Evolutionary conservation across 1,140 invertebrate species (phyloP).

Genomic region (Plectrocnemia conspersa): DNA sequence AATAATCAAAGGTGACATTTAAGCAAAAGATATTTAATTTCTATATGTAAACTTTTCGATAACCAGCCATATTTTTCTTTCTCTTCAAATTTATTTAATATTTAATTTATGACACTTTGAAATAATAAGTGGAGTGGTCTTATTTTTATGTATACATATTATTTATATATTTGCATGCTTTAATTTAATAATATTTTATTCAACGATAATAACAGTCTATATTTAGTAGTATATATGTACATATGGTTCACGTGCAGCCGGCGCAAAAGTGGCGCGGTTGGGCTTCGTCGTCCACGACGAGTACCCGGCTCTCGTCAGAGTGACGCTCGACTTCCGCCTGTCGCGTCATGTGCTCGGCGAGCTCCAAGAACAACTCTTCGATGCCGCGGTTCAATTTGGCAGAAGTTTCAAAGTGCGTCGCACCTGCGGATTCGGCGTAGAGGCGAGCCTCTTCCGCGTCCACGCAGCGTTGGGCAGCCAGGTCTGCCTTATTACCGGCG

Average conservation of each 20-base stretch:
- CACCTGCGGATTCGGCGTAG: slow-evolving; percentile 87
- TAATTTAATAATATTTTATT: too few species aligned
- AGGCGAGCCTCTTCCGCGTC: slow-evolving; percentile 75
- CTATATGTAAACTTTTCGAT: too few species aligned
- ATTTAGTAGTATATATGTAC: slow-evolving; percentile 6
- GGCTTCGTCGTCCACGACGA: slow-evolving; percentile 46
- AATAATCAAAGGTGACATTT: too few species aligned
- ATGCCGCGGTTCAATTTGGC: slow-evolving; percentile 92
- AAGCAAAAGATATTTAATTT: too few species aligned
- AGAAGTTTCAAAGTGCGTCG: slow-evolving; percentile 91
- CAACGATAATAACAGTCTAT: neutral
- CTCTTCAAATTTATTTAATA: too few species aligned
- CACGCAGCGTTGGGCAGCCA: slow-evolving; percentile 87
- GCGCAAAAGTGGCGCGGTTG: slow-evolving; percentile 42
- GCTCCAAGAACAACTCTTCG: slow-evolving; percentile 86
- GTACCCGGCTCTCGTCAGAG: slow-evolving; percentile 36
- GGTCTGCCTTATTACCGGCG: slow-evolving; percentile 96
- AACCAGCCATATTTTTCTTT: too few species aligned
- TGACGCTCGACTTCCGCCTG: slow-evolving; percentile 36
- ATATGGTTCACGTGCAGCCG: slow-evolving; percentile 19
- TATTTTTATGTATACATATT: too few species aligned
- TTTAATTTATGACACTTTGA: too few species aligned
- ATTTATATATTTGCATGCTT: too few species aligned
- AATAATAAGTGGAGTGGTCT: too few species aligned
- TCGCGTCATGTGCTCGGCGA: slow-evolving; percentile 59